Evolutionary conservation across 2,888 invertebrate genomes (phyloP).

Genomic region (Antitype chi): DNA sequence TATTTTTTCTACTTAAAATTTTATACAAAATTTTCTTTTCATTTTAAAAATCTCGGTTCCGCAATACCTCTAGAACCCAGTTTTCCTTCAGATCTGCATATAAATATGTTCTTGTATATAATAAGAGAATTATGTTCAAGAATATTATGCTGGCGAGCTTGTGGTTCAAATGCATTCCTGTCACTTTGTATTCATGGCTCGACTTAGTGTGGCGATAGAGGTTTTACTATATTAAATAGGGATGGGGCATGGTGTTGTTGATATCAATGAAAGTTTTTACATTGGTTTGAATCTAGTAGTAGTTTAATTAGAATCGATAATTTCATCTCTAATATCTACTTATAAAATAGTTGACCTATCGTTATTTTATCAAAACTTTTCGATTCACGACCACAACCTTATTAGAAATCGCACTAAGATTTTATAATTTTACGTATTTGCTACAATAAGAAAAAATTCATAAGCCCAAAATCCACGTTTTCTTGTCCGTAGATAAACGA

Average conservation of each 20-base stretch:
- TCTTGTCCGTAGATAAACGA: not conserved
- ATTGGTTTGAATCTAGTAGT: not conserved
- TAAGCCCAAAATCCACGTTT: too few relatives aligned
- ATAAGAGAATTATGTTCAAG: slow-evolving; percentile 58
- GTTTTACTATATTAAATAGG: slow-evolving; percentile 68
- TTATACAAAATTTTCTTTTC: slow-evolving; percentile 13
- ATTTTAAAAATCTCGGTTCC: slow-evolving; percentile 28
- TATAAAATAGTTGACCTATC: not conserved
- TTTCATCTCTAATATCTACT: not conserved
- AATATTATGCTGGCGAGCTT: slow-evolving; percentile 53
- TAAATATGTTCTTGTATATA: slow-evolving; percentile 52
- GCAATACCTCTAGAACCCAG: slow-evolving; percentile 14
- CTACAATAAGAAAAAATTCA: not conserved
- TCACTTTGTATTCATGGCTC: slow-evolving; percentile 74
- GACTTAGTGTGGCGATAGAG: slow-evolving; percentile 63
- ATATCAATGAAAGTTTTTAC: slow-evolving; percentile 44
- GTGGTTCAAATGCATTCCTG: slow-evolving; percentile 59
- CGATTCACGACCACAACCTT: too few relatives aligned
- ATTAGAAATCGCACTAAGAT: too few relatives aligned
- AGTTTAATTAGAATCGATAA: not conserved
- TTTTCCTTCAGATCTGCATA: slow-evolving; percentile 48
- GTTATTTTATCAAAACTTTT: not conserved
- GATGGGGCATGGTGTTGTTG: slow-evolving; percentile 41
- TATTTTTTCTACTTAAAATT: not conserved
- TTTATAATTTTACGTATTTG: not conserved